Conservation (phyloP, 1,140 invertebrate species). For the Pollicipes pollicipes region DNA sequence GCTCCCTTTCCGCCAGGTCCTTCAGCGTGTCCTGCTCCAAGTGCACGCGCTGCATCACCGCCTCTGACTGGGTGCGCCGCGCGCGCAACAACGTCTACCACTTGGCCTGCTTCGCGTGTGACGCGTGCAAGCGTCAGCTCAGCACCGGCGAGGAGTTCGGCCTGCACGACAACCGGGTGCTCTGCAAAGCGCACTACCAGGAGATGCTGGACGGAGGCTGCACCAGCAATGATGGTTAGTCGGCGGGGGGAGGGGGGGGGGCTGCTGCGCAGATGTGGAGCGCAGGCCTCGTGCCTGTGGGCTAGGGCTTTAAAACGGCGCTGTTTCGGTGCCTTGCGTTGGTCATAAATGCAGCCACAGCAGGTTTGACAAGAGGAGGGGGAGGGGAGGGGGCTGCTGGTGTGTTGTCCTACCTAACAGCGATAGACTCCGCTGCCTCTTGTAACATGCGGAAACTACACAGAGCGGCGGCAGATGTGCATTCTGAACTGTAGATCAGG, state of each 20-base stretch:
- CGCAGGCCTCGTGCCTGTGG: no score
- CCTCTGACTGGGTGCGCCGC: constrained; percentile 91
- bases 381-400: no score
- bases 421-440: no score
- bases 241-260: background rate
- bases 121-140: constrained; percentile 87
- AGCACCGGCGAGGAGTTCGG: constrained; percentile 96
- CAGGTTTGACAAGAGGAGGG: no score
- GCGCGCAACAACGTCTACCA: constrained; percentile 89
- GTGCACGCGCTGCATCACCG: constrained; percentile 73
- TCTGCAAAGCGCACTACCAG: constrained; percentile 91
- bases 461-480: no score
- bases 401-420: no score
- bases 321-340: no score
- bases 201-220: constrained; percentile 74
- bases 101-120: constrained; percentile 94
- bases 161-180: constrained; percentile 70
- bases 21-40: constrained; percentile 93
- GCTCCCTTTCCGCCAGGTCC: constrained; percentile 43
- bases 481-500: no score
- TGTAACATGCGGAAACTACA: no score
- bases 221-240: constrained; percentile 31
- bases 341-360: no score
- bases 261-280: no score
- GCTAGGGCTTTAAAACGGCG: no score